Conservation (phyloP, 2,797 vertebrate species). For the Sitta carolinensis region DNA sequence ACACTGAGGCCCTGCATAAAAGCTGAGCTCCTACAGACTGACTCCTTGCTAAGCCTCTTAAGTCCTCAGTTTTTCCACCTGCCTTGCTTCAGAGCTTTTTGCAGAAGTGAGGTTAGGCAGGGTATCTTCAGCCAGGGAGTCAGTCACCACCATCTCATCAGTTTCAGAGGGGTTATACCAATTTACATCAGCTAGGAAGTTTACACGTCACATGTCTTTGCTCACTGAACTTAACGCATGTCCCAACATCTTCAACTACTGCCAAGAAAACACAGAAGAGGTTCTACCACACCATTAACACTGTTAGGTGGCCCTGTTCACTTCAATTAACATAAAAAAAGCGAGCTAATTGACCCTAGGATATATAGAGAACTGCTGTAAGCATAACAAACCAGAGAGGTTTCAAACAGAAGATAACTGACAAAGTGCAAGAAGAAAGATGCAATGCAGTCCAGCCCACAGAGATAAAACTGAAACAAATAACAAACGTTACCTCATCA, state of each 20-base stretch:
- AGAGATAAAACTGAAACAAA: background rate
- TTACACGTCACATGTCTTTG: background rate
- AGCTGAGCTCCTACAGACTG: constrained; percentile 26
- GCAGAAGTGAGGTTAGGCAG: background rate
- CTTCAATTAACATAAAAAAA: background rate
- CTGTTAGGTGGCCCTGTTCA: background rate
- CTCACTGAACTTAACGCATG: background rate
- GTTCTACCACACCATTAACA: background rate
- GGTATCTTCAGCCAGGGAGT: background rate
- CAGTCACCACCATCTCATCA: background rate
- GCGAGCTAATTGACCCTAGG: background rate
- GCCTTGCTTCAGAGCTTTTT: background rate
- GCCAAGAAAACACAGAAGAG: background rate
- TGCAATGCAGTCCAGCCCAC: background rate
- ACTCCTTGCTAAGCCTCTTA: constrained; percentile 55
- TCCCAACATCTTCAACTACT: background rate
- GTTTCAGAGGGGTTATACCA: background rate
- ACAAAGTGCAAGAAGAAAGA: background rate
- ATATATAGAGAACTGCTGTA: background rate
- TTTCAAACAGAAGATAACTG: background rate
- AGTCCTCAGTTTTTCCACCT: constrained; percentile 19
- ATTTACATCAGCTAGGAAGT: background rate
- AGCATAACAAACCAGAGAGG: background rate
- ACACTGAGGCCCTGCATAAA: background rate
- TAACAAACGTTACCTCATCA: background rate